These are phyloP conservation scores for Laterallus jamaicensis DNA, from an alignment of 2,113 vertebrate species.

Conservation along the genomic window DNA sequence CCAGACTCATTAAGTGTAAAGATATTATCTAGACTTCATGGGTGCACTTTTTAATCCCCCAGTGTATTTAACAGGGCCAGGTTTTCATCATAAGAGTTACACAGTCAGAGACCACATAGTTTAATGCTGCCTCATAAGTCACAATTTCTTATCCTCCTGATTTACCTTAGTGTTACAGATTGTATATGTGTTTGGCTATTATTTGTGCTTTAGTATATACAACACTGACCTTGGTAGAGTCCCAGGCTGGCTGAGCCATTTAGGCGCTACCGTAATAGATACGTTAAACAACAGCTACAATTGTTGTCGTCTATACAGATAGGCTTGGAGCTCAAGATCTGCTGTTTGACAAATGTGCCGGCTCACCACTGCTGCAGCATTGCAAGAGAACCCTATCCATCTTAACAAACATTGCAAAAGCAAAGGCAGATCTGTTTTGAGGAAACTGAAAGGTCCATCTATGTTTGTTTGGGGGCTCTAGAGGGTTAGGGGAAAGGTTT, in stretches of 20 bases:
- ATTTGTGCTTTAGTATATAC: neutral
- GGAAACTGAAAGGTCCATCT: slow-evolving; percentile 38
- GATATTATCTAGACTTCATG: slow-evolving; percentile 2
- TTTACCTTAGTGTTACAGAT: neutral
- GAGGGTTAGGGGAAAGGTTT: neutral
- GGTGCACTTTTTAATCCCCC: neutral
- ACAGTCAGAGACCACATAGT: neutral
- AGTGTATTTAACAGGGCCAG: neutral
- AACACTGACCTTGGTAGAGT: slow-evolving; percentile 27
- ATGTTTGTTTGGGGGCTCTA: slow-evolving; percentile 38
- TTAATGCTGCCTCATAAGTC: slow-evolving; percentile 34
- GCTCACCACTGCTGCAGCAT: neutral
- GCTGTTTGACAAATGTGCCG: slow-evolving; percentile 26
- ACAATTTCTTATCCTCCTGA: neutral
- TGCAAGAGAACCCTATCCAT: neutral
- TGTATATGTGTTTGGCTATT: neutral
- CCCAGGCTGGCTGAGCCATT: neutral
- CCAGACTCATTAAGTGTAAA: neutral
- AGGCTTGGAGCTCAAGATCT: slow-evolving; percentile 16
- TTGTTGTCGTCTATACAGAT: neutral
- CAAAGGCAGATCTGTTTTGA: neutral
- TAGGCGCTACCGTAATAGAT: neutral
- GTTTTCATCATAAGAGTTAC: neutral
- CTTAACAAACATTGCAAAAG: slow-evolving; percentile 30
- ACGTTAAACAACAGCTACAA: neutral